Evolutionary conservation across 2,113 vertebrate genomes (phyloP).

Genomic region (Pan paniscus): DNA sequence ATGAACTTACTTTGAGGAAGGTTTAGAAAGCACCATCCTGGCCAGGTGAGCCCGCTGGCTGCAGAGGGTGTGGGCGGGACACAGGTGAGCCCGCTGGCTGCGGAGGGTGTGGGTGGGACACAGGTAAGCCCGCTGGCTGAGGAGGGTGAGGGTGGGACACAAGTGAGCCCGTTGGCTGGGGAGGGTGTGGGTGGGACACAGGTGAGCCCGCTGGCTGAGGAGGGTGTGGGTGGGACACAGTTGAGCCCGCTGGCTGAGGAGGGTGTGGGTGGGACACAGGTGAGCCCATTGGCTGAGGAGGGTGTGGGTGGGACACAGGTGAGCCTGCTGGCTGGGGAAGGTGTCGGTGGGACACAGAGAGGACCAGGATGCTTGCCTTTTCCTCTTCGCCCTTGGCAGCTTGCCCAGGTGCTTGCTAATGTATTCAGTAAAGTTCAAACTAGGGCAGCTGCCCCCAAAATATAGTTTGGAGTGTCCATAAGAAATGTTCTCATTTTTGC

Average conservation of each 20-base stretch:
- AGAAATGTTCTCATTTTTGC: conserved; percentile 64
- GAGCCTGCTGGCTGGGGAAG: conserved; percentile 17
- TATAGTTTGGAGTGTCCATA: conserved; percentile 64
- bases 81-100: no score
- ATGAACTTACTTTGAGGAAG: conserved; percentile 17
- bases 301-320: background rate
- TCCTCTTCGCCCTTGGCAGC: conserved; percentile 56
- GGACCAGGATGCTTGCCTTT: background rate
- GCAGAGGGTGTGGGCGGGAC: no score
- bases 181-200: no score
- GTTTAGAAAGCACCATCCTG: conserved; percentile 40
- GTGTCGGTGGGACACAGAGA: background rate
- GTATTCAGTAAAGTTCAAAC: conserved; percentile 67
- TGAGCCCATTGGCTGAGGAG: accelerated
- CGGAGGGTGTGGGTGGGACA: no score
- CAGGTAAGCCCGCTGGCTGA: conserved; percentile 29
- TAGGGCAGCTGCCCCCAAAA: conserved; percentile 50
- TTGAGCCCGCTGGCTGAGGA: background rate
- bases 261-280: background rate
- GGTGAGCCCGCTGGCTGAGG: no score
- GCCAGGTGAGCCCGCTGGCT: background rate
- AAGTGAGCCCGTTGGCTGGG: no score
- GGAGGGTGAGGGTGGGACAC: background rate
- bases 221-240: background rate
- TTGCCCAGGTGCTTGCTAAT: conserved; percentile 62